These are phyloP conservation scores for Himalopsyche kuldschensis DNA, from an alignment of 2,888 invertebrate species.

Conservation along the genomic window DNA sequence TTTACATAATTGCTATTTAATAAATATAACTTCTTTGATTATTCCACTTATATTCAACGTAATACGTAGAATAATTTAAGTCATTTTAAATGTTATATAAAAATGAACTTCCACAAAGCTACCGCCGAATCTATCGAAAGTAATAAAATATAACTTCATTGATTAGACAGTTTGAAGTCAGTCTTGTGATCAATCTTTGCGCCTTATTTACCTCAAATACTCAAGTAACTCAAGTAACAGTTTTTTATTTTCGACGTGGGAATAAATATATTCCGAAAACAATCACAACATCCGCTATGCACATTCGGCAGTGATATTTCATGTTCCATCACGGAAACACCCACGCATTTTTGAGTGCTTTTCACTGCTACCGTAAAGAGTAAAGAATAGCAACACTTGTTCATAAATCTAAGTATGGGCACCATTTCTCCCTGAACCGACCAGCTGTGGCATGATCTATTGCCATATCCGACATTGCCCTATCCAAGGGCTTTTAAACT, in stretches of 20 bases:
- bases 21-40: too few species aligned
- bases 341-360: background rate
- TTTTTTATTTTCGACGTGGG: too few species aligned
- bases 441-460: slow-evolving; percentile 39
- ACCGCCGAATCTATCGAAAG: too few species aligned
- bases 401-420: slow-evolving; percentile 31
- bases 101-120: too few species aligned
- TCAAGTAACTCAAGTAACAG: background rate
- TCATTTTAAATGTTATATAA: too few species aligned
- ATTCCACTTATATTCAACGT: too few species aligned
- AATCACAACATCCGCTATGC: background rate
- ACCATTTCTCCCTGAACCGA: slow-evolving; percentile 5
- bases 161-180: too few species aligned
- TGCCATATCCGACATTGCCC: slow-evolving; percentile 30
- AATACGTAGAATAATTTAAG: too few species aligned
- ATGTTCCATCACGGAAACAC: background rate
- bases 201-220: too few species aligned
- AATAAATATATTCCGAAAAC: background rate
- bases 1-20: too few species aligned
- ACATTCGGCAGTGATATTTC: slow-evolving; percentile 2
- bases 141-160: too few species aligned
- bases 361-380: background rate
- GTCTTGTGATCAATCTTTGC: too few species aligned
- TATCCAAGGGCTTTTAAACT: background rate
- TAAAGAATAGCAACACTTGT: slow-evolving; percentile 16